Base-by-base conservation (phyloP, 2,888 invertebrate species). In the Hofmannophila pseudospretella region DNA sequence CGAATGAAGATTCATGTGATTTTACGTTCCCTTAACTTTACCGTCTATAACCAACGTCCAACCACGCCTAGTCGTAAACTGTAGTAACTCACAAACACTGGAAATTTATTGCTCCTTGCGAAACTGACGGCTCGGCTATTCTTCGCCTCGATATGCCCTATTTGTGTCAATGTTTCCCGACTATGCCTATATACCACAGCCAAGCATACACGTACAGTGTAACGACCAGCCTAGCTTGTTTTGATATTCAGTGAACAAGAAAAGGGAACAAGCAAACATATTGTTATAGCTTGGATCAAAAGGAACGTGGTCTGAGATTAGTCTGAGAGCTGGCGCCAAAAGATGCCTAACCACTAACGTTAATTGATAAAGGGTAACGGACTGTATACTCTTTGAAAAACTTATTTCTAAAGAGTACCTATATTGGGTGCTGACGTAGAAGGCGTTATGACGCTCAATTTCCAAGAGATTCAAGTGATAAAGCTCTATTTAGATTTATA, bases 1-100 rank as follows among this genome's bases (percentile, higher is more conserved):
- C 5, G 16, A 23, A 23, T 10, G 10, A 26, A 9, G 27, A 10
- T 27, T 26, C 26, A 27, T 11, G 12, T 27, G n/a, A 27, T 11
- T 2, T 19, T 20, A 12, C n/a, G 35, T 28, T 32, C 30, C 47
- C 51, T 47, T 54, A 52, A n/a, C n/a, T n/a, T n/a, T n/a, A n/a
- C n/a, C n/a, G n/a, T n/a, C n/a, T n/a, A n/a, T n/a, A n/a, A n/a
- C n/a, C n/a, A 50, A 50, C 52, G 50, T 45, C 29, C 49, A 49
- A 16, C 43, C 47, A 39, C 46, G 30, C 49, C 48, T 32, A 8
- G 30, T 26, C 27, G 33, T 30, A 29, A 38, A 39, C 12, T 23
- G 32, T 22, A 31, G 31, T 26, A 31, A 39, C 31, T 8, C 19
- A 34, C 23, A 34, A 28, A 14, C 14, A 4, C 2, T 2, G 10